Evolutionary conservation across 2,113 vertebrate genomes (phyloP).

Genomic region (Aphelocoma coerulescens): DNA sequence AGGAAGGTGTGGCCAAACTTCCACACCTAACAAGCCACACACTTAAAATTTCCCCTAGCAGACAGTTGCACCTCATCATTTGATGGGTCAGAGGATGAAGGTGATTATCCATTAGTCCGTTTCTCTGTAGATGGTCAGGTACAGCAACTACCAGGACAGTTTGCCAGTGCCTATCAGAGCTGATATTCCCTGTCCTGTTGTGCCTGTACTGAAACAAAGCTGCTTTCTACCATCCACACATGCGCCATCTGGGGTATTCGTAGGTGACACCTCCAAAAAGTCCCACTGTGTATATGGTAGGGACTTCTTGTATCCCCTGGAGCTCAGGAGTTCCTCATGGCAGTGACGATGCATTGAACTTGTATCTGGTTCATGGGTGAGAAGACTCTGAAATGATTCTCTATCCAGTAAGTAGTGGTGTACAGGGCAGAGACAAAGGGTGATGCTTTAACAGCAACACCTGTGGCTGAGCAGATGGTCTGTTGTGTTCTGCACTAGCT

Average conservation of each 20-base stretch:
- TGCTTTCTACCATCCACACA: neutral
- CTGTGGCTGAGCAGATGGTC: neutral
- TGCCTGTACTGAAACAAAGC: rapidly evolving
- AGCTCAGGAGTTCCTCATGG: neutral
- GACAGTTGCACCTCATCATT: neutral
- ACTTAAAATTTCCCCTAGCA: neutral
- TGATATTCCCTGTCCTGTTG: neutral
- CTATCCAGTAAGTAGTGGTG: neutral
- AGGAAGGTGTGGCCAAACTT: neutral
- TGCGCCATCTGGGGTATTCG: rapidly evolving
- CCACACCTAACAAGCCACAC: rapidly evolving
- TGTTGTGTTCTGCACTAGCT: neutral
- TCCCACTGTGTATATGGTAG: neutral
- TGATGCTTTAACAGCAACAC: neutral
- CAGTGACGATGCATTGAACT: neutral
- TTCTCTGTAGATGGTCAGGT: neutral
- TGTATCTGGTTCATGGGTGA: neutral
- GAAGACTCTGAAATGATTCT: neutral
- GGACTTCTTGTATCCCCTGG: neutral
- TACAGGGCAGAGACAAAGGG: neutral
- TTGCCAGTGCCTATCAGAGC: neutral
- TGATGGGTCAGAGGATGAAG: neutral
- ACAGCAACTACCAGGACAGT: neutral
- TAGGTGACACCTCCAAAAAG: neutral
- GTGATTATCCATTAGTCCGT: neutral